Conservation (phyloP, 2,797 vertebrate genomes). For the Micromesistius poutassou region DNA sequence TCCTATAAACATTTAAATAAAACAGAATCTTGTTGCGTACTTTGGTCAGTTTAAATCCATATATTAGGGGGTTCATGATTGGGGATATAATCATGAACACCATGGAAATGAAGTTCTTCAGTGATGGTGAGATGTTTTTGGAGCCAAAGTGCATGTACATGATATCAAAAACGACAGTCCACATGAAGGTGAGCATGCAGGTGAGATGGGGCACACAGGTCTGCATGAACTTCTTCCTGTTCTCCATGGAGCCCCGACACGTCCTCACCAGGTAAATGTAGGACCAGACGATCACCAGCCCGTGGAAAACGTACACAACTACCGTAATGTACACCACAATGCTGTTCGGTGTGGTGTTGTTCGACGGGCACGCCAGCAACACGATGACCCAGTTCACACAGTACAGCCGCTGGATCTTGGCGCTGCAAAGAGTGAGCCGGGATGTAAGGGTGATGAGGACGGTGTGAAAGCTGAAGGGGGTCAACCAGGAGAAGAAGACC, state of each 20-base stretch:
- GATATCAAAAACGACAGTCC: not conserved
- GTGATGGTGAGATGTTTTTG: not conserved
- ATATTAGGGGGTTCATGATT: not conserved
- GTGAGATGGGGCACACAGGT: not conserved
- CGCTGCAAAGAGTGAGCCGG: not conserved
- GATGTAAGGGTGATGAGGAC: not conserved
- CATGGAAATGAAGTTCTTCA: not conserved
- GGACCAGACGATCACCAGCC: not conserved
- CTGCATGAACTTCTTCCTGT: conserved; percentile 6
- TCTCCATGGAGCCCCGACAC: not conserved
- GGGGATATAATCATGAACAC: not conserved
- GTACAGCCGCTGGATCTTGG: not conserved
- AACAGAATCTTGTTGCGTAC: conserved; percentile 5
- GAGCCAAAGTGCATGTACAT: conserved; percentile 6
- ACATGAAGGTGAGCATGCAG: not conserved
- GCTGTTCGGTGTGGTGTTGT: not conserved
- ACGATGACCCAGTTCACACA: not conserved
- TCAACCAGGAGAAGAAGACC: conserved; percentile 2
- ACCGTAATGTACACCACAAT: not conserved
- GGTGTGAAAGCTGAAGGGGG: not conserved
- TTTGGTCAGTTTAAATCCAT: conserved; percentile 7
- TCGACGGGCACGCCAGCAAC: not conserved
- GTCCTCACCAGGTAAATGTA: conserved; percentile 7
- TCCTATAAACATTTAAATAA: not conserved
- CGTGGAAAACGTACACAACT: not conserved